phyloP scores from a whole-genome alignment of 1,140 invertebrate genomes.

The Halesus radiatus region DNA sequence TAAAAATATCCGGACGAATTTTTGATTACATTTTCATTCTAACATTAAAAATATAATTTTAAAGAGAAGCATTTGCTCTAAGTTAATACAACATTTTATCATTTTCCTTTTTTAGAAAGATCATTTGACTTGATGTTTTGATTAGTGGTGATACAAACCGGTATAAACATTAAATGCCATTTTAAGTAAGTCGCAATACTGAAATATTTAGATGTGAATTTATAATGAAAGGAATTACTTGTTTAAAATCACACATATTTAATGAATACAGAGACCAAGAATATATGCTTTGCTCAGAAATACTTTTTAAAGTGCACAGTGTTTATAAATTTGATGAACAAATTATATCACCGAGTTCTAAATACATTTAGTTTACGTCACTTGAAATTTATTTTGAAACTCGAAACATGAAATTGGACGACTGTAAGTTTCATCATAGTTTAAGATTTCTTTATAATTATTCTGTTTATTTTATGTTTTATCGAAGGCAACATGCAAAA shows the following conservation, averaged over 20 bases:
- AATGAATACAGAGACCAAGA: too few species aligned
- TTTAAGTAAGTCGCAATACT: background rate
- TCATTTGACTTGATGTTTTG: too few species aligned
- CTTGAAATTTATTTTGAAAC: background rate
- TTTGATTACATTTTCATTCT: conserved; percentile 56
- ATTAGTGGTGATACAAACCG: background rate
- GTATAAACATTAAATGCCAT: background rate
- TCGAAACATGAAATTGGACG: background rate
- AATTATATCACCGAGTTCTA: background rate
- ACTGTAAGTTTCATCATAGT: background rate
- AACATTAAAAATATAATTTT: conserved; percentile 57
- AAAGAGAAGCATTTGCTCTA: conserved; percentile 53
- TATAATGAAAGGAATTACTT: background rate
- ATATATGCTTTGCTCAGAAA: too few species aligned
- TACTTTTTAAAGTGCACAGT: too few species aligned
- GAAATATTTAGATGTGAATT: background rate
- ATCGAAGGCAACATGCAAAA: conserved; percentile 19
- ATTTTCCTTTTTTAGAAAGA: background rate
- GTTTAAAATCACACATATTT: conserved; percentile 1
- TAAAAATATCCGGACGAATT: conserved; percentile 58
- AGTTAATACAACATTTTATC: conserved; percentile 41
- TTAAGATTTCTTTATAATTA: background rate
- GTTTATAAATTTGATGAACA: background rate
- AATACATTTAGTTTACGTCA: background rate
- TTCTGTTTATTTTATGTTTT: conserved; percentile 1